phyloP scores from a whole-genome alignment of 2,888 invertebrate genomes.

The Amblyjoppa proteus region DNA sequence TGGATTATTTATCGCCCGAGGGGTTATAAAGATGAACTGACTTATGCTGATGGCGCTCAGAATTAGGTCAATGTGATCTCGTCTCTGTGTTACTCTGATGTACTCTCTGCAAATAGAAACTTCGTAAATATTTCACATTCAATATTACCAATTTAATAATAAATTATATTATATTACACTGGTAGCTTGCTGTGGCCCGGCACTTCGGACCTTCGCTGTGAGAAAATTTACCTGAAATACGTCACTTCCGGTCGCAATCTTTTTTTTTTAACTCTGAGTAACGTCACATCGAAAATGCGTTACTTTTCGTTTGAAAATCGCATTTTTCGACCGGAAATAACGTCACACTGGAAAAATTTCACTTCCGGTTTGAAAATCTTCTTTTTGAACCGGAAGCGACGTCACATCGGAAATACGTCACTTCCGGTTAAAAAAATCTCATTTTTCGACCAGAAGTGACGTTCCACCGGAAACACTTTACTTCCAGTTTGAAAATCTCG shows the following conservation, averaged over 20 bases:
- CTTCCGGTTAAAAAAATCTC: too few relatives aligned
- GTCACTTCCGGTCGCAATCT: not conserved
- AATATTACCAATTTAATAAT: not conserved
- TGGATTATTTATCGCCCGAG: not conserved
- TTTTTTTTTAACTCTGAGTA: too few relatives aligned
- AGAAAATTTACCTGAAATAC: not conserved
- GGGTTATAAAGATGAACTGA: not conserved
- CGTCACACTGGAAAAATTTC: not conserved
- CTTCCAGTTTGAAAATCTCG: too few relatives aligned
- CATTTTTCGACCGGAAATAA: too few relatives aligned
- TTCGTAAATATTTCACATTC: conserved; percentile 7
- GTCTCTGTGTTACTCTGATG: not conserved
- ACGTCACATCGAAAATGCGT: too few relatives aligned
- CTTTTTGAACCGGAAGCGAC: too few relatives aligned
- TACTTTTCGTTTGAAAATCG: too few relatives aligned
- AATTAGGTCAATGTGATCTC: conserved; percentile 5
- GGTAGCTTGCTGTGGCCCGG: too few relatives aligned
- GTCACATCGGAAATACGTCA: not conserved
- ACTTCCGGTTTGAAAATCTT: not conserved
- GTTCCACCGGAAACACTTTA: too few relatives aligned
- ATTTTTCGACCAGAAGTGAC: too few relatives aligned
- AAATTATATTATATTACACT: not conserved
- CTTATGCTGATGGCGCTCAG: not conserved
- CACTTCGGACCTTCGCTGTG: too few relatives aligned
- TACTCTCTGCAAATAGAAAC: conserved; percentile 1